phyloP scores from a whole-genome alignment of 2,797 vertebrate genomes.

The Gambusia yucatana region DNA sequence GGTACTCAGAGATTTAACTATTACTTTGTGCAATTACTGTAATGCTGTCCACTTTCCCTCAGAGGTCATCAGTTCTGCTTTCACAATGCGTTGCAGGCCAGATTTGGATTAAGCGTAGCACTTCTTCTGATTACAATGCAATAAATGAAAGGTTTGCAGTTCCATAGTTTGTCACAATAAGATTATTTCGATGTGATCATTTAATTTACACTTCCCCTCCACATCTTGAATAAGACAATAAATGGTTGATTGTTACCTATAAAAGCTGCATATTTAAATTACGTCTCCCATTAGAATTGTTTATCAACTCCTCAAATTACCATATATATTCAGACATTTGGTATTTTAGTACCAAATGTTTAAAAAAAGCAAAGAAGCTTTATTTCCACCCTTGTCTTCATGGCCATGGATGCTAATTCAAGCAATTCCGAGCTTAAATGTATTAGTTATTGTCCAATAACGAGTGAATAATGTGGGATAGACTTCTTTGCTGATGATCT shows the following conservation, averaged over 20 bases:
- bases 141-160: not conserved
- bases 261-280: not conserved
- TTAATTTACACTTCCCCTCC: constrained; percentile 1
- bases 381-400: not conserved
- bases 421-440: not conserved
- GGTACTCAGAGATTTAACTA: not conserved
- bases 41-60: not conserved
- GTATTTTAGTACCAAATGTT: not conserved
- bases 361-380: not conserved
- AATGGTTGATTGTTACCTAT: not conserved
- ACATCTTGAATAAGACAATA: not conserved
- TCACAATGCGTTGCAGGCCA: not conserved
- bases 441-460: not conserved
- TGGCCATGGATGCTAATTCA: not conserved
- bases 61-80: not conserved
- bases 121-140: constrained; percentile 6
- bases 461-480: not conserved
- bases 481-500: not conserved
- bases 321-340: not conserved
- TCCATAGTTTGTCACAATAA: constrained; percentile 7
- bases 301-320: not conserved
- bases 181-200: constrained; percentile 8
- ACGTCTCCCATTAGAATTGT: not conserved
- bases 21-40: not conserved
- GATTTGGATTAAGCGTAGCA: not conserved